These are phyloP conservation scores for Chitala chitala DNA, from an alignment of 2,113 vertebrate species.

Conservation along the genomic window DNA sequence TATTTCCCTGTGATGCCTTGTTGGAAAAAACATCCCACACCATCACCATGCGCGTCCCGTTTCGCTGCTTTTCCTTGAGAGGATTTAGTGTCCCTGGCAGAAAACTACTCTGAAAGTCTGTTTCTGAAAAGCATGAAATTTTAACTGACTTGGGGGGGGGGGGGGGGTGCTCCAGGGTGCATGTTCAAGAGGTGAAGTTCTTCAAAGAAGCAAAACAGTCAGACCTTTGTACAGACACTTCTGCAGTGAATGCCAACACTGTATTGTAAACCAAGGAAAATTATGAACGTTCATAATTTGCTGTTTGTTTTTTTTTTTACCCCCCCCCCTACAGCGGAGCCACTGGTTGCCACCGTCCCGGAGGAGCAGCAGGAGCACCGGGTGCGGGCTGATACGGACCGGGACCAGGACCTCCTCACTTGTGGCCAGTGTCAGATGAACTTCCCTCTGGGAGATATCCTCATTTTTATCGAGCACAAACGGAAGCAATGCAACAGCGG, in stretches of 20 bases:
- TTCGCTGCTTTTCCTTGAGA: background rate
- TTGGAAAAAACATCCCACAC: background rate
- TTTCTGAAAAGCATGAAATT: slow-evolving; percentile 3
- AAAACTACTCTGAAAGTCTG: background rate
- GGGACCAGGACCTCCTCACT: slow-evolving; percentile 94
- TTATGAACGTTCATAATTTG: no score
- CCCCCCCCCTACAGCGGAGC: slow-evolving; percentile 76
- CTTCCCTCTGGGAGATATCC: slow-evolving; percentile 96
- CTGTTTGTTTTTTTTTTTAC: background rate
- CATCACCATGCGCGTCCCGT: background rate
- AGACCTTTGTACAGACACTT: background rate
- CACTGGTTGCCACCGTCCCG: slow-evolving; percentile 86
- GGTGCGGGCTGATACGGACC: slow-evolving; percentile 75
- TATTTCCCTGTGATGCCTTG: background rate
- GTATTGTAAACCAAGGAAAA: background rate
- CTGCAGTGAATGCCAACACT: background rate
- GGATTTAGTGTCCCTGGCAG: slow-evolving; percentile 2
- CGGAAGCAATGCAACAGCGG: slow-evolving; percentile 92
- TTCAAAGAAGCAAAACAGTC: background rate
- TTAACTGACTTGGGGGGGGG: slow-evolving; percentile 1
- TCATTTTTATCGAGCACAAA: slow-evolving; percentile 99
- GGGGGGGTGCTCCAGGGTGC: background rate
- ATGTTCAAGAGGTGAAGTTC: background rate
- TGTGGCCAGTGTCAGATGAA: slow-evolving; percentile 98
- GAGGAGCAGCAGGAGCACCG: slow-evolving; percentile 82